A percentile compares a stretch with the other conserved stretches of the same genome.
Evolutionary conservation across 2,113 vertebrate species (phyloP).

Genomic region (Illadopsis cleaveri): DNA sequence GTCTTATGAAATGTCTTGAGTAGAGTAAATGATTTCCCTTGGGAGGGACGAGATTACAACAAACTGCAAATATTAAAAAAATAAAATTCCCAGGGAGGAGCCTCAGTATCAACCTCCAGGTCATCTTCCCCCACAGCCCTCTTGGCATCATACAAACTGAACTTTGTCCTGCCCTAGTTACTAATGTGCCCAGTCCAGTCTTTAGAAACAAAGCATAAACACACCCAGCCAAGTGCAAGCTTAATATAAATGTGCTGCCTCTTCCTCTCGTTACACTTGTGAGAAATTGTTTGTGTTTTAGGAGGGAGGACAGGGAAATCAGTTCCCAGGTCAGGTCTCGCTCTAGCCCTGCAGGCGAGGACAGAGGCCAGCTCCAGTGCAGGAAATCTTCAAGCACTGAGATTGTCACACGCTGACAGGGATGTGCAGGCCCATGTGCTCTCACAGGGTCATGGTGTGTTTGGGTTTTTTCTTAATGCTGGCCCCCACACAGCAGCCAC

Average conservation of each 20-base stretch:
- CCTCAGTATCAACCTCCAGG: neutral
- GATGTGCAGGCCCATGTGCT: neutral
- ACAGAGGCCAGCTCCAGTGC: neutral
- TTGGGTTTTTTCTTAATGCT: neutral
- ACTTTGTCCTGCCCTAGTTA: neutral
- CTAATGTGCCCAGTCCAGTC: neutral
- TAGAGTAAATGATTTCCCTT: neutral
- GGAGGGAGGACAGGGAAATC: neutral
- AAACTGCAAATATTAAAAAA: conserved; percentile 15
- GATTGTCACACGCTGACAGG: accelerated
- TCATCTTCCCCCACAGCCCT: conserved; percentile 26
- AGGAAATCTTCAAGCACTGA: neutral
- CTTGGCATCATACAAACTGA: neutral
- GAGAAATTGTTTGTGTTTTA: neutral
- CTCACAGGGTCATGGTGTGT: neutral
- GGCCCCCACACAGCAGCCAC: neutral
- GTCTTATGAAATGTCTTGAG: neutral
- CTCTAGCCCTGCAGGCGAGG: neutral
- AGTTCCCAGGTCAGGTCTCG: neutral
- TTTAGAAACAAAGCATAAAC: conserved; percentile 42
- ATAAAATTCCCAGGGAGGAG: conserved; percentile 17
- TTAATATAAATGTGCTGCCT: conserved; percentile 6
- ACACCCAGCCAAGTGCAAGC: neutral
- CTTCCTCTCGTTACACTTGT: neutral
- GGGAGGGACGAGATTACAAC: conserved; percentile 15